A percentile compares a stretch with the other conserved stretches of the same genome.
Conservation (phyloP, 64 coral and sea anemone genomes). For the Orbicella faveolata region DNA sequence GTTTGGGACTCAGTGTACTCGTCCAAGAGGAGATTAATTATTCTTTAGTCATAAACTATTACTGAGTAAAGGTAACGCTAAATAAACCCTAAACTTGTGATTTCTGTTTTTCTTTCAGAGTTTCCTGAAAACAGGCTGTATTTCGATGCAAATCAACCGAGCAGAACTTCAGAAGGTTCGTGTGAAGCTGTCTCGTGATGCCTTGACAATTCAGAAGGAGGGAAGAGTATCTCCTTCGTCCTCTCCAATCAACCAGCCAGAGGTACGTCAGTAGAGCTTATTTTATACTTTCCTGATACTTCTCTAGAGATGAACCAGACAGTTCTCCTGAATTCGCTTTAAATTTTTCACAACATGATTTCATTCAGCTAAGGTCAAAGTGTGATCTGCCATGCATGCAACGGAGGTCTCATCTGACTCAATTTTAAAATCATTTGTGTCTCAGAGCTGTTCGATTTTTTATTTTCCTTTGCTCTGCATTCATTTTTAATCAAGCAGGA, state of each 20-base stretch:
- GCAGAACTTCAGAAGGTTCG: conserved; percentile 90
- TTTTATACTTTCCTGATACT: not conserved
- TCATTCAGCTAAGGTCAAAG: not conserved
- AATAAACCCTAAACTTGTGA: not conserved
- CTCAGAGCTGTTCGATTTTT: not conserved
- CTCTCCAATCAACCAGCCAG: conserved; percentile 3
- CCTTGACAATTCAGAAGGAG: conserved; percentile 91
- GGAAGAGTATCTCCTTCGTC: conserved; percentile 22
- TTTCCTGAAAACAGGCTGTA: conserved; percentile 55
- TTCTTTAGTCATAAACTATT: conserved; percentile 8
- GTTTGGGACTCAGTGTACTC: not conserved
- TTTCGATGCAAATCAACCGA: conserved; percentile 93
- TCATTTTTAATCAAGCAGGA: not conserved
- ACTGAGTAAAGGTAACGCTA: not conserved
- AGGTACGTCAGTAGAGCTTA: not conserved
- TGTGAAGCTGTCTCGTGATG: conserved; percentile 84
- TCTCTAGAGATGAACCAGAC: not conserved
- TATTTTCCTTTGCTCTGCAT: not conserved
- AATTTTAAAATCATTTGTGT: not conserved
- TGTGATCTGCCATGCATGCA: not conserved
- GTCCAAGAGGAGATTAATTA: not conserved
- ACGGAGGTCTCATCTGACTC: not conserved
- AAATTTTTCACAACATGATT: not conserved
- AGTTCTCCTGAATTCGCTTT: not conserved
- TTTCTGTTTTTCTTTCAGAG: conserved; percentile 19